Evolutionary conservation across 2,888 invertebrate genomes (phyloP).

Genomic region (Calameuta pallipes): DNA sequence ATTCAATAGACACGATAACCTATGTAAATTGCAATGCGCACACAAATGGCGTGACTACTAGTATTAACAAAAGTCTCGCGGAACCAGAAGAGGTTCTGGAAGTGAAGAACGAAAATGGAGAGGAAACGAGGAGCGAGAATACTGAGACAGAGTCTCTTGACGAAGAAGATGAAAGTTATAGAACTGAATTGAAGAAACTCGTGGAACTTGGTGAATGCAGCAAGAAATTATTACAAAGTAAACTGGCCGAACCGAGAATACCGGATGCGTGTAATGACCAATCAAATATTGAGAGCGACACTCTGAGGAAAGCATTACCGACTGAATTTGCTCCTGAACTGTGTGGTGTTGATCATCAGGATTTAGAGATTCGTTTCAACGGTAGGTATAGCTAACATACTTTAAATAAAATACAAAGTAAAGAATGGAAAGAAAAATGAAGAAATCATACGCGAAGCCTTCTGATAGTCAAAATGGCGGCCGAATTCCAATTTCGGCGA

Average conservation of each 20-base stretch:
- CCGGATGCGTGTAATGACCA: conserved; percentile 21
- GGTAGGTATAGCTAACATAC: conserved; percentile 38
- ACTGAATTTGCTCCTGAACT: conserved; percentile 25
- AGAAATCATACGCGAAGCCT: too few species aligned
- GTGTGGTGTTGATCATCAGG: conserved; percentile 26
- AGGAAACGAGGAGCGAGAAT: conserved; percentile 23
- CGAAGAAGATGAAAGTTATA: conserved; percentile 59
- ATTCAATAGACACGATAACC: conserved; percentile 36
- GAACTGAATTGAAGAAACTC: conserved; percentile 53
- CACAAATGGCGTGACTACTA: conserved; percentile 8
- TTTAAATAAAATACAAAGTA: too few species aligned
- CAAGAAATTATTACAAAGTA: conserved; percentile 46
- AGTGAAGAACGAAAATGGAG: background rate
- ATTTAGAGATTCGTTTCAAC: conserved; percentile 51
- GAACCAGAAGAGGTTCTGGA: background rate
- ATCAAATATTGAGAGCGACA: conserved; percentile 16
- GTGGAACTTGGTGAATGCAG: conserved; percentile 56
- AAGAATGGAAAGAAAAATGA: too few species aligned
- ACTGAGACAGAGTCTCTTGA: conserved; percentile 46
- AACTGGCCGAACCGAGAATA: conserved; percentile 23
- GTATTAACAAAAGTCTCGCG: too few species aligned
- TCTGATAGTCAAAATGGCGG: too few species aligned
- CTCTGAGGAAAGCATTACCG: conserved; percentile 26
- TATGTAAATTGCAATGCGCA: conserved; percentile 37
- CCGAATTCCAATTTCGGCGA: too few species aligned